Percentiles rank a stretch among this genome's conserved stretches.
phyloP scores from a whole-genome alignment of 2,113 vertebrate species.

The Myxocyprinus asiaticus region DNA sequence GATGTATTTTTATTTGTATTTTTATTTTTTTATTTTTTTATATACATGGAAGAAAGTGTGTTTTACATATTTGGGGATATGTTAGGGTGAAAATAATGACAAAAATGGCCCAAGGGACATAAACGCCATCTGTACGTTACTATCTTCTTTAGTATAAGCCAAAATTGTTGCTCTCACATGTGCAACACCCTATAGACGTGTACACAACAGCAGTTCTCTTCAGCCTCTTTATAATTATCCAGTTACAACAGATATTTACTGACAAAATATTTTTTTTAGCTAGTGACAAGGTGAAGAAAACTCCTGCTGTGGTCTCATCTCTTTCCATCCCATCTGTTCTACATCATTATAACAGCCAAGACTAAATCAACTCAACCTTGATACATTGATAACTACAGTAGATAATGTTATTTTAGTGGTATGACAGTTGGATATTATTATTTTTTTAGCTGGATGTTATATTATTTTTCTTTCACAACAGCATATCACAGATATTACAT shows the following conservation, averaged over 20 bases:
- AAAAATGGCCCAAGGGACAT: too few species aligned
- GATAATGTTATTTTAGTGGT: slow-evolving; percentile 12
- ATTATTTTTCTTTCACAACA: background rate
- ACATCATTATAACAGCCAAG: slow-evolving; percentile 10
- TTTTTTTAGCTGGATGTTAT: background rate
- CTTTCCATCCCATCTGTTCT: slow-evolving; percentile 19
- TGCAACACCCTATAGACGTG: background rate
- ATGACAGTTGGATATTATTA: background rate
- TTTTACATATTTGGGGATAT: too few species aligned
- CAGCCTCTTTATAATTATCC: background rate
- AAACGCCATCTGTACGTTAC: too few species aligned
- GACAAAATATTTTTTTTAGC: background rate
- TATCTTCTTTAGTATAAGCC: too few species aligned
- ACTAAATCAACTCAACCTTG: slow-evolving; percentile 1
- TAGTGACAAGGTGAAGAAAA: background rate
- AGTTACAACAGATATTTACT: slow-evolving; percentile 1
- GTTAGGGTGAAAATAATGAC: too few species aligned
- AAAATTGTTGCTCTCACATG: background rate
- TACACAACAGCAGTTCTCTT: background rate
- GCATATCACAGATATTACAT: background rate
- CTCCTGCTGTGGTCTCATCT: background rate
- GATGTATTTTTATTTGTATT: too few species aligned
- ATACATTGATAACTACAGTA: slow-evolving; percentile 2
- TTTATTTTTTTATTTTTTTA: too few species aligned
- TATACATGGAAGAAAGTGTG: too few species aligned